phyloP scores from a whole-genome alignment of 2,113 vertebrate species.

The Pseudopipra pipra region DNA sequence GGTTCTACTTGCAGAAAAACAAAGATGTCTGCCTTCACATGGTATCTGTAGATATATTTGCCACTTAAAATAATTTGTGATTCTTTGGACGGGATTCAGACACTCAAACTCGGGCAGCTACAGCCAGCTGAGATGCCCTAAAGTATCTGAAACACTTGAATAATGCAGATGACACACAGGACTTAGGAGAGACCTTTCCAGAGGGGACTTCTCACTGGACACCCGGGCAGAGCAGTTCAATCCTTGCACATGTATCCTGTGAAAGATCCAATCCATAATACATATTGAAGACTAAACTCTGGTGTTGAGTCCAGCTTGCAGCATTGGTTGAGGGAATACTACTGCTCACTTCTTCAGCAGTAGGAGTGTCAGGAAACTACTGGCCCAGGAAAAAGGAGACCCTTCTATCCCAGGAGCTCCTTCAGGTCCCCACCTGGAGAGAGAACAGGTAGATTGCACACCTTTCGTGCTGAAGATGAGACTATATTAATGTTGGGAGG shows the following conservation, averaged over 20 bases:
- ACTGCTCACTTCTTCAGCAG: not conserved
- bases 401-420: not conserved
- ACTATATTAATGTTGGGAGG: not conserved
- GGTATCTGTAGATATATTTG: not conserved
- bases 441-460: not conserved
- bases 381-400: not conserved
- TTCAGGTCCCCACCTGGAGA: not conserved
- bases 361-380: not conserved
- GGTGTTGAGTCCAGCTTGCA: not conserved
- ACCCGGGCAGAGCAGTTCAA: not conserved
- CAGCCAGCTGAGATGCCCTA: not conserved
- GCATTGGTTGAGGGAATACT: not conserved
- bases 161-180: too few species aligned
- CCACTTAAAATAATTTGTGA: not conserved
- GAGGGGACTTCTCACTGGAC: not conserved
- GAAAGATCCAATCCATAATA: not conserved
- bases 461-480: not conserved
- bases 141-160: not conserved
- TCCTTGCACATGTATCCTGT: not conserved
- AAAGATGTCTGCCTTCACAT: accelerated
- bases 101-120: not conserved
- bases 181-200: not conserved
- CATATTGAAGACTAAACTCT: not conserved
- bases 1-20: not conserved
- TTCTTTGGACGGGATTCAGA: not conserved